phyloP scores from a whole-genome alignment of 2,113 vertebrate species.

The Pseudois nayaur region DNA sequence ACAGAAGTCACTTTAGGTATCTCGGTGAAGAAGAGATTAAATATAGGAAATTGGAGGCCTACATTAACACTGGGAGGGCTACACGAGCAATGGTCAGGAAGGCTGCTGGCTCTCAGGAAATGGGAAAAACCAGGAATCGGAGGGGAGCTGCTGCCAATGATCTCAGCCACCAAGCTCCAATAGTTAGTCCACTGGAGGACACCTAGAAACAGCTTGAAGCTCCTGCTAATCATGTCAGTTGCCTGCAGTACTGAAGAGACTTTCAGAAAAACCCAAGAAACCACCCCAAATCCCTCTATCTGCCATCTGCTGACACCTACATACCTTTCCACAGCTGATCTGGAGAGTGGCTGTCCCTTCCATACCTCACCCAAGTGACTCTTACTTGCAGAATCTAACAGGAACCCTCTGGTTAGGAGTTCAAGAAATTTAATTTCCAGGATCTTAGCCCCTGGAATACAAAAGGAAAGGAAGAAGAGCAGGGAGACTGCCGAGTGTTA shows the following conservation, averaged over 20 bases:
- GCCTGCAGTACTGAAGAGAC: not conserved
- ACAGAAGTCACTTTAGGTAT: not conserved
- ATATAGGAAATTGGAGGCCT: not conserved
- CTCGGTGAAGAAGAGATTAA: not conserved
- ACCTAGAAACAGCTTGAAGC: not conserved
- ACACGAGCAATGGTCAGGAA: not conserved
- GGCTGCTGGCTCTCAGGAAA: not conserved
- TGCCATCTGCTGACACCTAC: not conserved
- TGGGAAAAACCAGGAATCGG: not conserved
- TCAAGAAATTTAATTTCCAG: not conserved
- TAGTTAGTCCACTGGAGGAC: not conserved
- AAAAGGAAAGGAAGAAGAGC: not conserved
- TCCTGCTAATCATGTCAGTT: not conserved
- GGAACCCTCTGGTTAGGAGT: not conserved
- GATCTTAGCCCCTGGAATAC: not conserved
- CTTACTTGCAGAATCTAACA: not conserved
- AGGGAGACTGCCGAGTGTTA: not conserved
- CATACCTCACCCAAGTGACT: not conserved
- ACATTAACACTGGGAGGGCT: not conserved
- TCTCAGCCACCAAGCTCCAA: not conserved
- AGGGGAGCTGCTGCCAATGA: not conserved
- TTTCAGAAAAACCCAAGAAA: not conserved
- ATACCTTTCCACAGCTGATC: not conserved
- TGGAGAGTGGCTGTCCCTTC: not conserved
- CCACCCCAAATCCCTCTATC: not conserved